Evolutionary conservation across 2,797 vertebrate species (phyloP).

Genomic region (Rhinoraja longicauda): DNA sequence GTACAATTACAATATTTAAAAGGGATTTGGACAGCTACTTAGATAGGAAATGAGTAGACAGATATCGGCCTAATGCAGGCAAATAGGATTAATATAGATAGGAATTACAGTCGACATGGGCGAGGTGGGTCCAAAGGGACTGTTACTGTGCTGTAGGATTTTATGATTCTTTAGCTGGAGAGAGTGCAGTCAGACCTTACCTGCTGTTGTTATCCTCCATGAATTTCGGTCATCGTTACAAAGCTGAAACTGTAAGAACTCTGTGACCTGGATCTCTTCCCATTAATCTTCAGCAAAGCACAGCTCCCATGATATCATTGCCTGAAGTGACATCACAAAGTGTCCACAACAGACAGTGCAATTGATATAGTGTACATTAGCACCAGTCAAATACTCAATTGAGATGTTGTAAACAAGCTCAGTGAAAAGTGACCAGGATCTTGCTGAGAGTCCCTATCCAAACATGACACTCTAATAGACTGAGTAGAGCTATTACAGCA

Average conservation of each 20-base stretch:
- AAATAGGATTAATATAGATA: too few species aligned
- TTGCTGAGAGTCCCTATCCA: background rate
- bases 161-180: background rate
- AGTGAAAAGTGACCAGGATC: too few species aligned
- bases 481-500: too few species aligned
- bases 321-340: conserved; percentile 37
- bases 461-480: too few species aligned
- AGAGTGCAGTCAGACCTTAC: background rate
- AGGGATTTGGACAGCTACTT: background rate
- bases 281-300: background rate
- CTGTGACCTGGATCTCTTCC: conserved; percentile 12
- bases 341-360: background rate
- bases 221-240: background rate
- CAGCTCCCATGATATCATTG: conserved; percentile 2
- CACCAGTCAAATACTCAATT: background rate
- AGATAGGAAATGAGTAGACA: background rate
- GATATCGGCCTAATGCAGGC: background rate
- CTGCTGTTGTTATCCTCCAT: conserved; percentile 34
- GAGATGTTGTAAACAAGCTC: background rate
- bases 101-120: too few species aligned
- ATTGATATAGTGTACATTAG: background rate
- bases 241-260: conserved; percentile 13
- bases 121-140: too few species aligned
- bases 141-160: background rate
- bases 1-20: background rate